phyloP scores from a whole-genome alignment of 1,140 invertebrate species.

The Harlomillsia oculata region DNA sequence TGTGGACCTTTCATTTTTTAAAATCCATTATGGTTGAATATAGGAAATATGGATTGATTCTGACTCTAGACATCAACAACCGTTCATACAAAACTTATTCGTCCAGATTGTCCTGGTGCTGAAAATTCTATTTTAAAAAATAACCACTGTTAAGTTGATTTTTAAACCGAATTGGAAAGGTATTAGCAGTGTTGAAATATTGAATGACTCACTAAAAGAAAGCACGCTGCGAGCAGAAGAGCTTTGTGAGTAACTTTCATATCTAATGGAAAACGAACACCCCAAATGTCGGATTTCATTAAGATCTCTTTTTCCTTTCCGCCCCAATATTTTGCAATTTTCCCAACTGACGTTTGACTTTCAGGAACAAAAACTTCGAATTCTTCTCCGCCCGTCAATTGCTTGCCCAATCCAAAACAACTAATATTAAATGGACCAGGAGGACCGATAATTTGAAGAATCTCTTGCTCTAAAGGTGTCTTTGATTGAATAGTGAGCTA shows the following conservation, averaged over 20 bases:
- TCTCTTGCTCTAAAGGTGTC: slow-evolving; percentile 18
- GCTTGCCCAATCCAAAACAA: slow-evolving; percentile 12
- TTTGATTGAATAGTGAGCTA: slow-evolving; percentile 14
- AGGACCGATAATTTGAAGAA: slow-evolving; percentile 18
- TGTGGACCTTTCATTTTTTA: too few species aligned
- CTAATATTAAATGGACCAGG: slow-evolving; percentile 3
- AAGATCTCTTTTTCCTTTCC: slow-evolving; percentile 21
- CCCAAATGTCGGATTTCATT: slow-evolving; percentile 23
- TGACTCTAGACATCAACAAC: too few species aligned
- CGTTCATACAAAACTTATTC: too few species aligned
- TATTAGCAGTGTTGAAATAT: background rate
- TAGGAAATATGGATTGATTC: too few species aligned
- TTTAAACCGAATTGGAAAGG: background rate
- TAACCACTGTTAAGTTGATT: background rate
- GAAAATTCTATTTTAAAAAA: slow-evolving; percentile 23
- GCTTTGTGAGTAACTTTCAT: slow-evolving; percentile 24
- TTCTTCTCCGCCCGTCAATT: slow-evolving; percentile 3
- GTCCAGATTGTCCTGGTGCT: slow-evolving; percentile 16
- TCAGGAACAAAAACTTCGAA: slow-evolving; percentile 19
- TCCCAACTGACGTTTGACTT: slow-evolving; percentile 8
- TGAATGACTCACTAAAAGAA: slow-evolving; percentile 16
- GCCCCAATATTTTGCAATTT: slow-evolving; percentile 29
- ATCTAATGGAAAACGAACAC: slow-evolving; percentile 21
- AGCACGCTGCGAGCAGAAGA: slow-evolving; percentile 15
- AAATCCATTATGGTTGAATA: too few species aligned